Evolutionary conservation across 2,888 invertebrate species (phyloP).

Genomic region (Noctua fimbriata): DNA sequence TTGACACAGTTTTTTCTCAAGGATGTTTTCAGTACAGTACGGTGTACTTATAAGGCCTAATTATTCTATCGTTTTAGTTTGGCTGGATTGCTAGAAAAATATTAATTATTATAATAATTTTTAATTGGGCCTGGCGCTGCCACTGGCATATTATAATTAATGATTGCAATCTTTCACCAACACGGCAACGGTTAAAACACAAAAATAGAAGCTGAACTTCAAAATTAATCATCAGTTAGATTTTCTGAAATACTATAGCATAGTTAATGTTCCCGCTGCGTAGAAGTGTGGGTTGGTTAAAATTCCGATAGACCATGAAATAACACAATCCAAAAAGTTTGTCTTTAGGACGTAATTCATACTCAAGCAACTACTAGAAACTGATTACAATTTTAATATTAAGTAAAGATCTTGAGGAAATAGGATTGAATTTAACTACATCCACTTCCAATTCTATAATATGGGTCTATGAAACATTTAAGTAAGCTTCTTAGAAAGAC

Average conservation of each 20-base stretch:
- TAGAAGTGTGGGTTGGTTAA: not conserved
- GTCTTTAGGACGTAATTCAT: conserved; percentile 14
- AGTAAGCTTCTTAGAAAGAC: not conserved
- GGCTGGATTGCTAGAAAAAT: not conserved
- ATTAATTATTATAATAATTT: not conserved
- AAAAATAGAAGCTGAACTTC: not conserved
- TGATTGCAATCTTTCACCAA: not conserved
- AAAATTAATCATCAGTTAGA: not conserved
- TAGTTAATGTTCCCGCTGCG: not conserved
- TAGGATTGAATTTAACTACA: not conserved
- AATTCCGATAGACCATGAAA: not conserved
- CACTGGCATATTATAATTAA: not conserved
- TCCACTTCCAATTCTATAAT: not conserved
- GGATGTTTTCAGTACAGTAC: not conserved
- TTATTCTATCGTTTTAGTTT: not conserved
- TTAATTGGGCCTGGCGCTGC: too few relatives aligned
- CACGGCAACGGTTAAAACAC: not conserved
- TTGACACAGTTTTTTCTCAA: conserved; percentile 14
- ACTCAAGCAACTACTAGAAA: conserved; percentile 5
- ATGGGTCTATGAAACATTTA: not conserved
- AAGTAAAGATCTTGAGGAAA: not conserved
- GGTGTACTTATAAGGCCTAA: not conserved
- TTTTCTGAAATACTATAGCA: not conserved
- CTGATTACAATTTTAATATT: too few relatives aligned
- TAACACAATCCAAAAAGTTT: not conserved